These are phyloP conservation scores for Mormyrops boulengeri DNA, from an alignment of 2,797 vertebrate genomes.

Conservation along the genomic window DNA sequence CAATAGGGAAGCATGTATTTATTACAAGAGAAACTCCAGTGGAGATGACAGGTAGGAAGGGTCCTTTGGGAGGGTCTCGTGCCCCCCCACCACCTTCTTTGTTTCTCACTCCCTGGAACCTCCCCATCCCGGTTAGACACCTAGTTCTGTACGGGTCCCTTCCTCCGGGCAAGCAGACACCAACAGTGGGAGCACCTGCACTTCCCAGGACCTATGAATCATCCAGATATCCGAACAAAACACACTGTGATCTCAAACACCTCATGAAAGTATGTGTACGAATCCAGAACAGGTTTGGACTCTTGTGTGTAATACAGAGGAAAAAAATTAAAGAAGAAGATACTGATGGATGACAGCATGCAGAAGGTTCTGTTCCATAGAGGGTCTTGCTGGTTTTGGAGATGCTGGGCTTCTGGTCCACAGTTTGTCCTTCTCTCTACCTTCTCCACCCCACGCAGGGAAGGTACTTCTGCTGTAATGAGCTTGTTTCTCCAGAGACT, in stretches of 20 bases:
- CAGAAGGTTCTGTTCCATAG: not conserved
- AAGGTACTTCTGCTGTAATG: not conserved
- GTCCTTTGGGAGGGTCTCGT: not conserved
- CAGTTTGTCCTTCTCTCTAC: not conserved
- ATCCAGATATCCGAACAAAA: not conserved
- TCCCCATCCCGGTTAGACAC: not conserved
- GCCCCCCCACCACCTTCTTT: not conserved
- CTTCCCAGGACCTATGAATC: not conserved
- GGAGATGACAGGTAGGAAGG: not conserved
- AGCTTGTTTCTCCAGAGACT: not conserved
- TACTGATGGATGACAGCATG: not conserved
- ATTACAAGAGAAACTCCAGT: not conserved
- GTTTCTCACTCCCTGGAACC: not conserved
- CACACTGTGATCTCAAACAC: not conserved
- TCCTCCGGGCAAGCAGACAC: not conserved
- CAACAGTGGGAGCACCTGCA: not conserved
- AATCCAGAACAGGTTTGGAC: not conserved
- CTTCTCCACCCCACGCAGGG: not conserved
- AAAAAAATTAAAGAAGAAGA: not conserved
- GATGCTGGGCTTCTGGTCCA: not conserved
- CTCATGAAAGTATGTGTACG: not conserved
- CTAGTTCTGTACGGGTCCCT: not conserved
- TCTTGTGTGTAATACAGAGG: not conserved
- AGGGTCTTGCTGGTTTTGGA: not conserved
- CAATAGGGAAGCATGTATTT: not conserved